Conservation (phyloP, 1,140 invertebrate genomes). For the Diorhabda elongata region DNA sequence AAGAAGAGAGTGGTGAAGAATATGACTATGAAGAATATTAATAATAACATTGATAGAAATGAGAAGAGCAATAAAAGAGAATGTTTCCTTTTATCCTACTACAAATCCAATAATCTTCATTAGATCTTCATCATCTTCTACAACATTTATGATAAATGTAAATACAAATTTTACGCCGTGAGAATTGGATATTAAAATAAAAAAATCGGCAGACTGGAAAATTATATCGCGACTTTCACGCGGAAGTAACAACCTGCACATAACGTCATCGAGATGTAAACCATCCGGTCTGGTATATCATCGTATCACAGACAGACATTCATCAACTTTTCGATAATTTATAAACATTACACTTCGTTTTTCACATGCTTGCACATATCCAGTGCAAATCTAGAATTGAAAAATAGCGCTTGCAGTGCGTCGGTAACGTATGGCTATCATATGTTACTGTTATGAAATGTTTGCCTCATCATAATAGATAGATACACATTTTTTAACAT, state of each 20-base stretch:
- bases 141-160: too few species aligned
- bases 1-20: too few species aligned
- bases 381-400: not conserved
- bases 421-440: not conserved
- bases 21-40: too few species aligned
- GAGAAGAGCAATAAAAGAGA: too few species aligned
- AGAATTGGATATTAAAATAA: too few species aligned
- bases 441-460: not conserved
- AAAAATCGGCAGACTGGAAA: not conserved
- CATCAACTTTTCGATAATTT: constrained; percentile 2
- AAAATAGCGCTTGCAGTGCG: not conserved
- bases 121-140: too few species aligned
- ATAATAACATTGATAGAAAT: too few species aligned
- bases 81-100: too few species aligned
- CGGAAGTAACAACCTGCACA: not conserved
- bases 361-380: constrained; percentile 2
- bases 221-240: not conserved
- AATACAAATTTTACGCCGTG: too few species aligned
- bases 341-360: constrained; percentile 1
- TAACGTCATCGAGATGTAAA: not conserved
- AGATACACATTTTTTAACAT: constrained; percentile 3
- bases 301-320: not conserved
- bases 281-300: not conserved
- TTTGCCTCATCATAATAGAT: constrained; percentile 2
- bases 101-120: too few species aligned